Conservation (phyloP, 1,140 invertebrate species). For the Artemia franciscana region DNA sequence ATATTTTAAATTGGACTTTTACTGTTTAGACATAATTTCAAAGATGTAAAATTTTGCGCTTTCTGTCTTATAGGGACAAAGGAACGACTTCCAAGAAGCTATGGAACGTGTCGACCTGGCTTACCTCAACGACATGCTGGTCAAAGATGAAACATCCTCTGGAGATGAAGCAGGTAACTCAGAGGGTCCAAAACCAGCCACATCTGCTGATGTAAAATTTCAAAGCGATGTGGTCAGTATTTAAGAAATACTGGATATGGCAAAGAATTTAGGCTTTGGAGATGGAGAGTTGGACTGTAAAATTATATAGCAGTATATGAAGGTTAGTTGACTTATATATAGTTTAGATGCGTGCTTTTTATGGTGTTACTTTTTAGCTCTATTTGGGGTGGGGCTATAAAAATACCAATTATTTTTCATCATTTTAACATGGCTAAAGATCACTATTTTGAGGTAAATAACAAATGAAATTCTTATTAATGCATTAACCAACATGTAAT, state of each 20-base stretch:
- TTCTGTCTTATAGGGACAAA: conserved; percentile 38
- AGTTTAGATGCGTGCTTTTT: too few species aligned
- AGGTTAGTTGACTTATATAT: conserved; percentile 27
- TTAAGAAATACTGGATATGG: conserved; percentile 67
- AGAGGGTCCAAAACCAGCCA: conserved; percentile 16
- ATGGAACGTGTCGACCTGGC: conserved; percentile 93
- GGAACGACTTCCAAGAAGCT: conserved; percentile 97
- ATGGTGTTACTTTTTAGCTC: too few species aligned
- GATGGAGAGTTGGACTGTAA: conserved; percentile 61
- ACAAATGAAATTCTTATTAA: too few species aligned
- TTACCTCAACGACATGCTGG: conserved; percentile 50
- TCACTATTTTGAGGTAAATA: too few species aligned
- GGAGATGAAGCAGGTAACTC: conserved; percentile 24
- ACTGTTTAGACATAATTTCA: too few species aligned
- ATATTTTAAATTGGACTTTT: too few species aligned
- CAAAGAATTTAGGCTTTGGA: conserved; percentile 42
- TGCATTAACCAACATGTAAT: too few species aligned
- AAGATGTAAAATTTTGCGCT: background rate
- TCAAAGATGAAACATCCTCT: conserved; percentile 18
- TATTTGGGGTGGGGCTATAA: too few species aligned
- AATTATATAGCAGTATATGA: conserved; percentile 60
- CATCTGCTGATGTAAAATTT: conserved; percentile 22
- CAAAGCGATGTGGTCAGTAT: conserved; percentile 58
- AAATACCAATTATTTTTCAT: too few species aligned
- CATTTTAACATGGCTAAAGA: too few species aligned